A percentile compares a stretch with the other conserved stretches of the same genome.
These are phyloP conservation scores for Oreotrochilus melanogaster DNA, from an alignment of 2,113 vertebrate genomes.

Conservation along the genomic window DNA sequence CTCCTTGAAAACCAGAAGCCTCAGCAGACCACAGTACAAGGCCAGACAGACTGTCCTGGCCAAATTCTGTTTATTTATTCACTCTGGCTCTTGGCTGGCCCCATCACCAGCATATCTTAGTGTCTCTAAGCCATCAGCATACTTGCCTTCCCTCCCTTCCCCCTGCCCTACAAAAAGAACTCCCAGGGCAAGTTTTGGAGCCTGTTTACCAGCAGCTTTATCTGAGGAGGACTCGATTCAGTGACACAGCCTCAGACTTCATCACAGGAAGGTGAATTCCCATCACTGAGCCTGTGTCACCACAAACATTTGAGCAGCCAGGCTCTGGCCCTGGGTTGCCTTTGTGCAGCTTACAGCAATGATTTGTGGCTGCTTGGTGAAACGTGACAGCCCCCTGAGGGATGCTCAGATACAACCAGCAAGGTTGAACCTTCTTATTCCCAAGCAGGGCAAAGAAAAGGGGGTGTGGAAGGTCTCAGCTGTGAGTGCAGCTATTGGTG, in stretches of 20 bases:
- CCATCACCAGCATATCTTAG: conserved; percentile 42
- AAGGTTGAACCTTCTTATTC: fast-evolving
- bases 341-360: background rate
- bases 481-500: background rate
- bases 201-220: conserved; percentile 26
- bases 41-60: conserved; percentile 60
- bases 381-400: background rate
- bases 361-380: conserved; percentile 38
- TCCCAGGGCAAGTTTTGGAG: conserved; percentile 43
- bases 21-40: conserved; percentile 6
- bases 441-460: background rate
- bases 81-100: conserved; percentile 61
- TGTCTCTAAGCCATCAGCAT: conserved; percentile 56
- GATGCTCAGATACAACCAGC: background rate
- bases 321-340: background rate
- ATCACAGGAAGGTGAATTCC: conserved; percentile 30
- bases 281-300: conserved; percentile 25
- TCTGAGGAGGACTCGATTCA: conserved; percentile 11
- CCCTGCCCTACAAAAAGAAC: conserved; percentile 38
- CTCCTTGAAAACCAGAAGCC: conserved; percentile 30
- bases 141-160: conserved; percentile 29
- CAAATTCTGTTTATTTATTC: conserved; percentile 69
- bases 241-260: conserved; percentile 44
- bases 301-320: background rate
- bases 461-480: background rate